Evolutionary conservation across 2,888 invertebrate genomes (phyloP).

Genomic region (Urechis unicinctus): DNA sequence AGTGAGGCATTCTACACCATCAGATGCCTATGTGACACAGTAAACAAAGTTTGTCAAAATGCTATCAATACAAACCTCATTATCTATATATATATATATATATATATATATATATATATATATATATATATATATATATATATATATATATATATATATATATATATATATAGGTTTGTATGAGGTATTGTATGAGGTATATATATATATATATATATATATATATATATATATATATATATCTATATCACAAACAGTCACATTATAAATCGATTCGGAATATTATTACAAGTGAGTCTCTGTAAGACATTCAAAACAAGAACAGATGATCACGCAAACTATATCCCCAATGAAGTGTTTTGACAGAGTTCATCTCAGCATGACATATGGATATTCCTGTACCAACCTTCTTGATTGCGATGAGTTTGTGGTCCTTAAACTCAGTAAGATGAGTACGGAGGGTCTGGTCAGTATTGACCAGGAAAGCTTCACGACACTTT

Average conservation of each 20-base stretch:
- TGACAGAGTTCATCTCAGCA: background rate
- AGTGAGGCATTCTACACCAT: slow-evolving; percentile 73
- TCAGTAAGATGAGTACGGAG: slow-evolving; percentile 87
- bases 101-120: background rate
- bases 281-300: too few relatives aligned
- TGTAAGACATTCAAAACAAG: too few relatives aligned
- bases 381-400: too few relatives aligned
- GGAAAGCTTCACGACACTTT: slow-evolving; percentile 77
- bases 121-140: background rate
- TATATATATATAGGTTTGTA: too few relatives aligned
- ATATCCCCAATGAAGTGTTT: too few relatives aligned
- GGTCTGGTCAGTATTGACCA: slow-evolving; percentile 87
- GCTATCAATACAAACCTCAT: background rate
- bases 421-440: slow-evolving; percentile 88
- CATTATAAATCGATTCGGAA: too few relatives aligned
- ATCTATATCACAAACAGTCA: too few relatives aligned
- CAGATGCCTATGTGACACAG: slow-evolving; percentile 63
- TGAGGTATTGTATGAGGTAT: too few relatives aligned
- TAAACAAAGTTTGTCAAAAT: slow-evolving; percentile 9
- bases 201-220: too few relatives aligned
- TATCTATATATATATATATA: background rate
- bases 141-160: too few relatives aligned
- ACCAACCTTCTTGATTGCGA: slow-evolving; percentile 65
- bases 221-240: too few relatives aligned
- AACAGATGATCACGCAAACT: too few relatives aligned